A percentile compares a stretch with the other conserved stretches of the same genome.
These are phyloP conservation scores for Leptinotarsa rubiginosa DNA, from an alignment of 2,888 invertebrate species.

Conservation along the genomic window DNA sequence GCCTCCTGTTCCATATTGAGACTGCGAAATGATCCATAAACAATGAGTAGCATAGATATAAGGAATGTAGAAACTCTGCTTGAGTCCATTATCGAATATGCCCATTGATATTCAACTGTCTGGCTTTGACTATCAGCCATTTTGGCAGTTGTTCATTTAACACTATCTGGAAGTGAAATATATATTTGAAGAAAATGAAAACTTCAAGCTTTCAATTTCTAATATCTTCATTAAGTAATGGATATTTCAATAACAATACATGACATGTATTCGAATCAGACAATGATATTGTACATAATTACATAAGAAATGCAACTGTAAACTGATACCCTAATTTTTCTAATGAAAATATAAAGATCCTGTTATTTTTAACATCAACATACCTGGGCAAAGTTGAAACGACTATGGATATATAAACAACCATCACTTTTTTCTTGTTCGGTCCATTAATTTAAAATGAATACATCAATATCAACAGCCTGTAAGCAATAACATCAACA, in stretches of 20 bases:
- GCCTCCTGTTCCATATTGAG: conserved; percentile 97
- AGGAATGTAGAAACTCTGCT: conserved; percentile 96
- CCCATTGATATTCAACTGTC: conserved; percentile 80
- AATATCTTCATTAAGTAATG: background rate
- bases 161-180: conserved; percentile 49
- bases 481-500: background rate
- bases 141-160: conserved; percentile 37
- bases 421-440: conserved; percentile 55
- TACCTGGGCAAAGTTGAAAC: conserved; percentile 43
- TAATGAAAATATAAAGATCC: background rate
- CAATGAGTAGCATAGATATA: conserved; percentile 96
- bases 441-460: conserved; percentile 42
- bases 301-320: conserved; percentile 11
- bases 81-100: conserved; percentile 97
- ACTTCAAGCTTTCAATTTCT: background rate
- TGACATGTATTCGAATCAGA: background rate
- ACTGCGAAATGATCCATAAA: conserved; percentile 97
- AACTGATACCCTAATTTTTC: conserved; percentile 5
- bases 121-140: conserved; percentile 58
- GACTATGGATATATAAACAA: conserved; percentile 47
- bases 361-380: conserved; percentile 22
- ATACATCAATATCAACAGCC: background rate
- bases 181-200: background rate
- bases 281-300: background rate
- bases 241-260: background rate